A percentile compares a stretch with the other conserved stretches of the same genome.
phyloP scores from a whole-genome alignment of 2,888 invertebrate genomes.

The Drosophila putrida region DNA sequence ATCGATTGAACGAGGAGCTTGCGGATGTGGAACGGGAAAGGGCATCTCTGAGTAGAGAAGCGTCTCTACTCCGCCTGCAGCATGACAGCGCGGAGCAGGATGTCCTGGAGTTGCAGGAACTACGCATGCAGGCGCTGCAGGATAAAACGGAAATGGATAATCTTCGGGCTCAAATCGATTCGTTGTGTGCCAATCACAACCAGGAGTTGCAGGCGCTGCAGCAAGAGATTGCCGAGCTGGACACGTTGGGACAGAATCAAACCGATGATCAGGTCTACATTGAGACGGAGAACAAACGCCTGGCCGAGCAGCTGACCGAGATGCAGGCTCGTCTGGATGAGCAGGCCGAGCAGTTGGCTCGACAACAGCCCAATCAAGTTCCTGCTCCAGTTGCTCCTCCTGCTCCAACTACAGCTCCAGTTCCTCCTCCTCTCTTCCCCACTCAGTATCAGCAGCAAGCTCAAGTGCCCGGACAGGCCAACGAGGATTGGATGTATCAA shows the following conservation, averaged over 20 bases:
- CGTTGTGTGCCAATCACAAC: conserved; percentile 83
- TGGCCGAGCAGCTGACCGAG: conserved; percentile 86
- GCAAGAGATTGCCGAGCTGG: conserved; percentile 83
- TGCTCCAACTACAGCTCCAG: conserved; percentile 51
- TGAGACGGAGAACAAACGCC: conserved; percentile 87
- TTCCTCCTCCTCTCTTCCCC: not conserved
- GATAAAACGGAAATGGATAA: conserved; percentile 85
- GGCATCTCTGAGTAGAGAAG: conserved; percentile 80
- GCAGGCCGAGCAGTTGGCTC: conserved; percentile 47
- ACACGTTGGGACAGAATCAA: conserved; percentile 85
- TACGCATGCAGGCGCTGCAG: conserved; percentile 84
- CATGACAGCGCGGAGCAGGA: conserved; percentile 84
- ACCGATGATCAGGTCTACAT: conserved; percentile 85
- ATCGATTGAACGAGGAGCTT: conserved; percentile 78
- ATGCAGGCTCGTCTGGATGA: conserved; percentile 86
- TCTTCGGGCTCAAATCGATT: conserved; percentile 83
- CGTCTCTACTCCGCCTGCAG: conserved; percentile 83
- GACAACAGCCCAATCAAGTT: too few relatives aligned
- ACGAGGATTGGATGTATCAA: conserved; percentile 50
- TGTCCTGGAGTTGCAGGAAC: conserved; percentile 83
- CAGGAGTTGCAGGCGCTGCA: conserved; percentile 83
- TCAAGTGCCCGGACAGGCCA: conserved; percentile 41
- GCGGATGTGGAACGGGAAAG: conserved; percentile 80
- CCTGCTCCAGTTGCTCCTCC: conserved; percentile 23
- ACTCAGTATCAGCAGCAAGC: conserved; percentile 44